Percentiles rank a stretch among this genome's conserved stretches.
Evolutionary conservation across 2,113 vertebrate genomes (phyloP).

Genomic region (Penelope pileata): DNA sequence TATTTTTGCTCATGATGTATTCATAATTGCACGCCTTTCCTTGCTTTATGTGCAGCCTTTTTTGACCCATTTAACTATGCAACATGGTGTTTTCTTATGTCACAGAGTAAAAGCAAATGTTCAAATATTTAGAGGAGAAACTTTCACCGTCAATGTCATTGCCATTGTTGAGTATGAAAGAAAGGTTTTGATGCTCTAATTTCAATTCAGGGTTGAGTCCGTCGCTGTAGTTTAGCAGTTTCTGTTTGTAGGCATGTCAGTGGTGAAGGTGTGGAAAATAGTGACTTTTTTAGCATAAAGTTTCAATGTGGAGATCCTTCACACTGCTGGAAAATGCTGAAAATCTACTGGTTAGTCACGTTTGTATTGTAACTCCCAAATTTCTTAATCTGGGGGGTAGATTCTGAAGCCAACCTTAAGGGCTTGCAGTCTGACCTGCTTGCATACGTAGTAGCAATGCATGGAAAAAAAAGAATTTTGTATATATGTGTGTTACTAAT

Average conservation of each 20-base stretch:
- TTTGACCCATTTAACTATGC: constrained; percentile 63
- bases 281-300: background rate
- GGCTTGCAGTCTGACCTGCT: background rate
- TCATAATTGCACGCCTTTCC: constrained; percentile 45
- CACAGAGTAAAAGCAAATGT: background rate
- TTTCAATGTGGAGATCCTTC: background rate
- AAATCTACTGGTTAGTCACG: background rate
- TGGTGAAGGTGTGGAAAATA: background rate
- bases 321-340: background rate
- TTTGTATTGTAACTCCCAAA: background rate
- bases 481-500: background rate
- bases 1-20: constrained; percentile 75
- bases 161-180: background rate
- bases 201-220: background rate
- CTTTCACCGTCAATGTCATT: background rate
- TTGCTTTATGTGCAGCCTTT: constrained; percentile 33
- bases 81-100: background rate
- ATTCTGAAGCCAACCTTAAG: background rate
- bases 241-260: accelerated
- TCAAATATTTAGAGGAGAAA: background rate
- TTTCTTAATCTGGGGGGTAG: background rate
- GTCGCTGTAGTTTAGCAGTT: background rate
- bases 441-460: background rate
- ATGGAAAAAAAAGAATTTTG: no score
- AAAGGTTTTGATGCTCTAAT: background rate